Base-by-base conservation (phyloP, 2,797 vertebrate species). In the Chelonia mydas region DNA sequence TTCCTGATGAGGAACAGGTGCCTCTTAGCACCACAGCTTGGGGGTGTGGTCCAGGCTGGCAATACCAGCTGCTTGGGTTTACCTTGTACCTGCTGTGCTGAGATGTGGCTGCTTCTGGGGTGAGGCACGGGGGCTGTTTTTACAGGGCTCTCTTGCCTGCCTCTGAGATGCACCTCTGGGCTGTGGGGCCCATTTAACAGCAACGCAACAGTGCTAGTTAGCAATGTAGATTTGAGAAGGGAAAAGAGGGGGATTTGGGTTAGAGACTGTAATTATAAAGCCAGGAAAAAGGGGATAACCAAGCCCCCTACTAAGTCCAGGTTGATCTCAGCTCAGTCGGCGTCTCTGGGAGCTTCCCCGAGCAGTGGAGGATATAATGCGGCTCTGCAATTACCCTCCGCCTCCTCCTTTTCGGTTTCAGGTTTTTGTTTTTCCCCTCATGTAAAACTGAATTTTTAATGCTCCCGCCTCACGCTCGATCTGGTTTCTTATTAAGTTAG, bases 401-500 rank as follows among this genome's bases (percentile, higher is more conserved):
- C 41, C 4, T 12, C 23, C 41, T 47, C 41, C 68, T 74, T 28
- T 47, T 15, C 3, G 25, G 21, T 25, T n/a, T 19, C 65, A 68
- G 33, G 8, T n/a, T 65, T 65, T 9, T 59, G 57, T 31, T 31
- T 61, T n/a, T 6, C 61, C n/a, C 50, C 55, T 31, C 28, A 51
- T 23, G 53, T n/a, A 59, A 49, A 85, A 53, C 78, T 82, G 91
- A 61, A 89, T 92, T 92, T 85, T 86, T 92, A 89, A 92, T 92
- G 87, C 87, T 65, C 79, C 78, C 28, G 33, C 87, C 68, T 89
- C 77, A 81, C 28, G 68, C 82, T 84, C 65, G 61, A 80, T 88
- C 86, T 84, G 90, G 77, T 84, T 88, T 59, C 82, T 88, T 92
- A 84, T 84, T 84, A 84, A 88, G 84, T 88, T 84, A 92, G 41